Base-by-base conservation (phyloP, 2,888 invertebrate genomes). In the Seira musarum region DNA sequence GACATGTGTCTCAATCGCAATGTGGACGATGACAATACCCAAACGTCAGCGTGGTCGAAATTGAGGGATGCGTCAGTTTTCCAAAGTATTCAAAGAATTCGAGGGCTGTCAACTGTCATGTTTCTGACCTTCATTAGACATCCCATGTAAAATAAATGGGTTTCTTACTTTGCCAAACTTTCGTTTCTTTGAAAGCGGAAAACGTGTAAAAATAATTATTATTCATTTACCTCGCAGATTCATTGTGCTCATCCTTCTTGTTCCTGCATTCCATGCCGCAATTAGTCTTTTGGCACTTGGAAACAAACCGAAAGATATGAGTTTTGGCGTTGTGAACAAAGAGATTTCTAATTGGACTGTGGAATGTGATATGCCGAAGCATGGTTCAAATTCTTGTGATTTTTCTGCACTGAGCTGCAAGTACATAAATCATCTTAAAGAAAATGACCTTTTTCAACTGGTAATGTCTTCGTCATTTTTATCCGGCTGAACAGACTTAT, bases 351-450 rank as follows among this genome's bases (percentile, higher is more conserved):
- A 72, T 22, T 72, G 72, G 72, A 64, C 64, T 6, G 13, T 1
- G 1, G 63, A 64, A 8, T 72, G 72, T 21, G 49, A 46, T 21
- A 10, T 24, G 8, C 53, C 53, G 8, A 19, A 49, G 15, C 22
- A 72, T 49, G n/a, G 1, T n/a, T 6, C 8, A 13, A 40, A 35
- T 46, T 64, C 46, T 0, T 72, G 72, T 15, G 72, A 72, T 40
- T 10, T 64, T n/a, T 22, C 64, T 1, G 17, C 22, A 1, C 24
- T 72, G 8, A 72, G 72, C 25, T 72, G 72, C 25, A 72, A 64
- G 60, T 72, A 19, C 15, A 15, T 72, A 1, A 72, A 72, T 35
- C 19, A 57, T 6, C 8, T 69, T 2, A 22, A 69, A 21, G 2
- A 53, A 57, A 21, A 40, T n/a, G 25, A 6, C 2, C 15, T 67